A percentile compares a stretch with the other conserved stretches of the same genome.
phyloP scores from a whole-genome alignment of 2,888 invertebrate genomes.

The Tipula vernalis region DNA sequence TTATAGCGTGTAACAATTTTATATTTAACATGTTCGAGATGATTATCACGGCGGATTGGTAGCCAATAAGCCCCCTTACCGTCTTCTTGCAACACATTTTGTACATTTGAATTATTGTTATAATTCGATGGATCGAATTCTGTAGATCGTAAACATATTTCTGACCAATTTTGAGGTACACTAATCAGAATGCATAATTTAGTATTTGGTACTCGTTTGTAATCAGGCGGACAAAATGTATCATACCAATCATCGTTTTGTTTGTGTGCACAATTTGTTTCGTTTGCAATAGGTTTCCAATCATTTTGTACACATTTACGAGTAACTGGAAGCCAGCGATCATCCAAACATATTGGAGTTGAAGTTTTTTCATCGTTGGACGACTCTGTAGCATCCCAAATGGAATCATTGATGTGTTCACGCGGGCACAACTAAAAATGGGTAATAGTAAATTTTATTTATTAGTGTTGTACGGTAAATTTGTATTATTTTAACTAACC shows the following conservation, averaged over 20 bases:
- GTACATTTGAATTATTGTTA: neutral
- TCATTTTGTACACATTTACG: neutral
- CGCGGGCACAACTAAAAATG: neutral
- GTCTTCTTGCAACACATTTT: neutral
- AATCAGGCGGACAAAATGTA: neutral
- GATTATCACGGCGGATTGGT: neutral
- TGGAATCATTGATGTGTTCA: neutral
- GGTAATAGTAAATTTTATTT: neutral
- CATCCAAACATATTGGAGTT: neutral
- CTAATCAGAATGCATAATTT: neutral
- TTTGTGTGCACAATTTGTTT: neutral
- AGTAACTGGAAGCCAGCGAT: neutral
- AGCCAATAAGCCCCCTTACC: neutral
- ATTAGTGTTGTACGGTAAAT: too few species aligned
- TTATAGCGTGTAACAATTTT: neutral
- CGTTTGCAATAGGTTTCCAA: neutral
- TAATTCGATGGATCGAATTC: neutral
- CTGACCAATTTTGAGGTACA: neutral
- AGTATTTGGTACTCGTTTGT: neutral
- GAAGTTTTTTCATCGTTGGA: neutral
- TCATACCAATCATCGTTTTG: neutral
- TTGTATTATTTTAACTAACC: neutral
- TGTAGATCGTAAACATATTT: neutral
- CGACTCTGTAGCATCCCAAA: neutral
- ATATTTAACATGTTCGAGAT: neutral